These are phyloP conservation scores for Cettia cetti DNA, from an alignment of 2,113 vertebrate species.

Conservation along the genomic window DNA sequence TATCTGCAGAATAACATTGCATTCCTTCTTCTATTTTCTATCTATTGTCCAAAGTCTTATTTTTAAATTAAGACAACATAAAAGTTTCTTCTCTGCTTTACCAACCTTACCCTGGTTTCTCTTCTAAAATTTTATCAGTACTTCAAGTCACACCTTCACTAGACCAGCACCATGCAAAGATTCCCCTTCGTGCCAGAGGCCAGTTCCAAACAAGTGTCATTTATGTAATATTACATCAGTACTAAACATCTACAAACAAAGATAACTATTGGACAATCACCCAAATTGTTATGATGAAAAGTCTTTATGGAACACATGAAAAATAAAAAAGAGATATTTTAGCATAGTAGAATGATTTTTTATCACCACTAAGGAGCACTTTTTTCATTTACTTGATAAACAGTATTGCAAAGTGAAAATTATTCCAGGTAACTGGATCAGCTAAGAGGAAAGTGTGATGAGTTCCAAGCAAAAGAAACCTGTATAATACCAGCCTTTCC, in stretches of 20 bases:
- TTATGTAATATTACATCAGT: neutral
- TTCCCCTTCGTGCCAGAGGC: neutral
- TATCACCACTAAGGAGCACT: neutral
- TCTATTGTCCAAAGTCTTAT: neutral
- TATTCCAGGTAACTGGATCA: neutral
- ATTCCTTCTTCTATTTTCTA: neutral
- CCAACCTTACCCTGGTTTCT: neutral
- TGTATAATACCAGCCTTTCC: neutral
- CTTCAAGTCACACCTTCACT: neutral
- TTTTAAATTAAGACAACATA: neutral
- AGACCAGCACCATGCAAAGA: neutral
- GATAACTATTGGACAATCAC: neutral
- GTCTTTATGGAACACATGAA: neutral
- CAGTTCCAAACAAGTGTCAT: neutral
- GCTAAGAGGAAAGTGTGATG: neutral
- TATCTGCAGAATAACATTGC: neutral
- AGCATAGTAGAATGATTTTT: neutral
- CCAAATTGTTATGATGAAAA: neutral
- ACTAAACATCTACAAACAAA: neutral
- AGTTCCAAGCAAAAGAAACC: neutral
- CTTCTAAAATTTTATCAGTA: neutral
- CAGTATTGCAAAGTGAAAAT: neutral
- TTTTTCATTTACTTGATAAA: neutral
- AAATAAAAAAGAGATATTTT: neutral
- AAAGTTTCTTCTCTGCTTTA: neutral